These are phyloP conservation scores for Drymonia ruficornis DNA, from an alignment of 2,888 invertebrate species.

Conservation along the genomic window DNA sequence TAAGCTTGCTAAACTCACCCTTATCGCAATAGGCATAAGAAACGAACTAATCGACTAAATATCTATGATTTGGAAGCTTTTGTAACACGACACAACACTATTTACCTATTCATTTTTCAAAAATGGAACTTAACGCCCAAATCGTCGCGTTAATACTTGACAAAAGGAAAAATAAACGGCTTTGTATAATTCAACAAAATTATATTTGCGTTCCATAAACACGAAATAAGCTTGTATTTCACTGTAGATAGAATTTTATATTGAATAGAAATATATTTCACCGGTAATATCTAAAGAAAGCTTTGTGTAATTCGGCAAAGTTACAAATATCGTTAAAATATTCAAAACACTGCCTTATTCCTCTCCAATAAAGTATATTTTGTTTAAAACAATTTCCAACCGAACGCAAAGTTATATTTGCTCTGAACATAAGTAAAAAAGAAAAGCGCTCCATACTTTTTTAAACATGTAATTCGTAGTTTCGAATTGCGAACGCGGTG, in stretches of 20 bases:
- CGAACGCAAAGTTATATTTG: constrained; percentile 25
- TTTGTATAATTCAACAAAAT: constrained; percentile 71
- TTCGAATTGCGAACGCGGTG: constrained; percentile 82
- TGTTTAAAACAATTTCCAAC: neutral
- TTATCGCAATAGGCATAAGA: constrained; percentile 31
- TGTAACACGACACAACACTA: constrained; percentile 76
- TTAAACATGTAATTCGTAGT: constrained; percentile 83
- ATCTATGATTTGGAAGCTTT: constrained; percentile 63
- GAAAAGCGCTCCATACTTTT: constrained; percentile 77
- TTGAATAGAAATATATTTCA: neutral
- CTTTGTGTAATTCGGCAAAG: constrained; percentile 70
- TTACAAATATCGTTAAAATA: constrained; percentile 2
- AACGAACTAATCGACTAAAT: constrained; percentile 39
- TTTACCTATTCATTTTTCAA: constrained; percentile 84
- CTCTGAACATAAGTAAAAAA: constrained; percentile 55
- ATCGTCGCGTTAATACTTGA: constrained; percentile 79
- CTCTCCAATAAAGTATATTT: constrained; percentile 1
- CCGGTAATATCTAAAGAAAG: constrained; percentile 18
- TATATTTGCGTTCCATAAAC: constrained; percentile 17
- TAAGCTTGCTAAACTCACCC: constrained; percentile 24
- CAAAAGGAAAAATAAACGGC: constrained; percentile 83
- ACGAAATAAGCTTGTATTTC: neutral
- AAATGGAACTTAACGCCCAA: constrained; percentile 84
- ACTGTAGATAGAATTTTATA: neutral
- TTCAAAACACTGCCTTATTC: neutral